Conservation (phyloP, 2,888 invertebrate genomes). For the Xestobium rufovillosum region DNA sequence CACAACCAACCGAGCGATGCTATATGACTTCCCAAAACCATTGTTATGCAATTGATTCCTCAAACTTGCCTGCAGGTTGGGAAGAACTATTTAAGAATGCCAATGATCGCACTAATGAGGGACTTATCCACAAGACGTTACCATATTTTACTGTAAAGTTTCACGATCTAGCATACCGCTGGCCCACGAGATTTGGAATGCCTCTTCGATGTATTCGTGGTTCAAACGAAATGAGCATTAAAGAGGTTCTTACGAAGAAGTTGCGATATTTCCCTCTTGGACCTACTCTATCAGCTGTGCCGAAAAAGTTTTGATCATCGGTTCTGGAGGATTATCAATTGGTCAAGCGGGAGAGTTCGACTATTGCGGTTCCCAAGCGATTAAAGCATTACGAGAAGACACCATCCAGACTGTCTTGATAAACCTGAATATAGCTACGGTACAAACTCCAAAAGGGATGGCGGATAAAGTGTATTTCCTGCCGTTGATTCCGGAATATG, state of each 20-base stretch:
- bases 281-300: conserved; percentile 42
- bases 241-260: conserved; percentile 49
- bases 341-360: conserved; percentile 99
- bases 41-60: conserved; percentile 83
- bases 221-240: conserved; percentile 40
- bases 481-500: conserved; percentile 90
- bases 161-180: conserved; percentile 96
- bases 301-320: conserved; percentile 49
- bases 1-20: conserved; percentile 93
- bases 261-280: conserved; percentile 40
- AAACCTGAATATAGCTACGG: conserved; percentile 99
- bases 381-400: conserved; percentile 94
- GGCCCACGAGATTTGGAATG: conserved; percentile 94
- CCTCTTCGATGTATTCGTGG: conserved; percentile 89
- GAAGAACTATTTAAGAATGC: conserved; percentile 87
- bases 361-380: conserved; percentile 97
- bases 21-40: conserved; percentile 99
- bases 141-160: conserved; percentile 98
- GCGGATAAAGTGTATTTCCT: conserved; percentile 98
- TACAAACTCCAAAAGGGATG: conserved; percentile 96
- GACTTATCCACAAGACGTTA: conserved; percentile 73
- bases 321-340: conserved; percentile 73
- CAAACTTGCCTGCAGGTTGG: conserved; percentile 72
- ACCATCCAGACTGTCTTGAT: conserved; percentile 92
- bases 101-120: conserved; percentile 95